A percentile compares a stretch with the other conserved stretches of the same genome.
Conservation (phyloP, 1,140 invertebrate species). For the Helicoverpa zea region DNA sequence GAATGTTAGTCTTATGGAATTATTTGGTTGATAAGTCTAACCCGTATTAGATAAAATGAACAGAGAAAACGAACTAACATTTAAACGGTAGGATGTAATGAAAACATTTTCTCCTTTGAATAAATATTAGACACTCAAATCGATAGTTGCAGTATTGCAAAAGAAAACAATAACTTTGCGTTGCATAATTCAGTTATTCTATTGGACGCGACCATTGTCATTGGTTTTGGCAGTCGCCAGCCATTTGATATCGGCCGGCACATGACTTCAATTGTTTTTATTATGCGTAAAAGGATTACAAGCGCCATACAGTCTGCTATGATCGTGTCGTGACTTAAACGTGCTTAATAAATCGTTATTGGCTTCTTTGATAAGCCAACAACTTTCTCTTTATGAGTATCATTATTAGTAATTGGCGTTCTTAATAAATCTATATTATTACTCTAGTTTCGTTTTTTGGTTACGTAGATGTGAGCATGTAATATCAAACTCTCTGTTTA, state of each 20-base stretch:
- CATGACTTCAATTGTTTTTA: slow-evolving; percentile 52
- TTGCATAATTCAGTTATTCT: slow-evolving; percentile 33
- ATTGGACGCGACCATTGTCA: slow-evolving; percentile 54
- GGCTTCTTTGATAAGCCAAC: neutral
- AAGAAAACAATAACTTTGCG: slow-evolving; percentile 22
- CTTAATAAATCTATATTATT: neutral
- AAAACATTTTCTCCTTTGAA: no score
- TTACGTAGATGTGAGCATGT: no score
- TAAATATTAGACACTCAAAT: neutral
- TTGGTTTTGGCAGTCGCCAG: slow-evolving; percentile 56
- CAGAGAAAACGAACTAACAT: no score
- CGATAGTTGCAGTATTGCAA: slow-evolving; percentile 13
- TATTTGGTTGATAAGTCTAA: no score
- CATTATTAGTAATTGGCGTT: neutral
- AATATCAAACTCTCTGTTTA: no score
- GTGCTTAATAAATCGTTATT: slow-evolving; percentile 16
- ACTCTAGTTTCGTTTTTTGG: neutral
- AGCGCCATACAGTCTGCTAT: slow-evolving; percentile 61
- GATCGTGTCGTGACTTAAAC: slow-evolving; percentile 34
- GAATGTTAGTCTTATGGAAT: no score
- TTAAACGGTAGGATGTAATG: no score
- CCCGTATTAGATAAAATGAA: no score
- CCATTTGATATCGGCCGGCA: slow-evolving; percentile 49
- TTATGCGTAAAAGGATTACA: slow-evolving; percentile 53
- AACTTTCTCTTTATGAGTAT: slow-evolving; percentile 14